Percentiles rank a stretch among this genome's conserved stretches.
phyloP scores from a whole-genome alignment of 2,113 vertebrate species.

The Gallinago undulata region DNA sequence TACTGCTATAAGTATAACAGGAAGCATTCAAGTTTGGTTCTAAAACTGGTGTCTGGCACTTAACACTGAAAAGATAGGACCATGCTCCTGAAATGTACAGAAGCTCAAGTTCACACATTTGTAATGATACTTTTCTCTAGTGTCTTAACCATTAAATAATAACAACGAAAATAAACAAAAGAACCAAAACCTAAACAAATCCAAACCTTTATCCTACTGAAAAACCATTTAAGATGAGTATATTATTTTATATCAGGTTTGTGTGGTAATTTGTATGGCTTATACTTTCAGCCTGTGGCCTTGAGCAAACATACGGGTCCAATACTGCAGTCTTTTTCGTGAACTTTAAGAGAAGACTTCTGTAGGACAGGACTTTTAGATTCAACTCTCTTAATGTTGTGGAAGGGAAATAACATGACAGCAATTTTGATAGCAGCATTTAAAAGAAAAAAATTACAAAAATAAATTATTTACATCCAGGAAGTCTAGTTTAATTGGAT shows the following conservation, averaged over 20 bases:
- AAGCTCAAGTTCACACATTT: too few relatives aligned
- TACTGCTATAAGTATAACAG: too few relatives aligned
- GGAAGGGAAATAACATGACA: neutral
- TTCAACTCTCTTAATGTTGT: neutral
- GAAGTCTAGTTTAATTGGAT: neutral
- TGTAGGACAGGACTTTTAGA: neutral
- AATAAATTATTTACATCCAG: neutral
- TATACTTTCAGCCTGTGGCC: neutral
- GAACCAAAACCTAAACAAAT: neutral
- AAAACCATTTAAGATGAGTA: neutral
- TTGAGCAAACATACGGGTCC: neutral
- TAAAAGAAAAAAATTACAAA: neutral
- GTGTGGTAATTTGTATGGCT: neutral
- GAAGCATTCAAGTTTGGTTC: too few relatives aligned
- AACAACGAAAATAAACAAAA: neutral
- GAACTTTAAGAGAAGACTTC: neutral
- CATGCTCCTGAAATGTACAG: too few relatives aligned
- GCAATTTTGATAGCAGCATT: neutral
- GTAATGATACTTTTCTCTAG: too few relatives aligned
- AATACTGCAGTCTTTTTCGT: neutral
- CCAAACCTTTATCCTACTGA: neutral
- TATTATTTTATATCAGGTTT: neutral
- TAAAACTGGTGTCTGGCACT: too few relatives aligned
- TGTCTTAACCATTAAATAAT: too few relatives aligned
- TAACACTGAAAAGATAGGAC: too few relatives aligned